Percentiles rank a stretch among this genome's conserved stretches.
These are phyloP conservation scores for Conopomorpha cramerella DNA, from an alignment of 1,140 invertebrate genomes.

Conservation along the genomic window DNA sequence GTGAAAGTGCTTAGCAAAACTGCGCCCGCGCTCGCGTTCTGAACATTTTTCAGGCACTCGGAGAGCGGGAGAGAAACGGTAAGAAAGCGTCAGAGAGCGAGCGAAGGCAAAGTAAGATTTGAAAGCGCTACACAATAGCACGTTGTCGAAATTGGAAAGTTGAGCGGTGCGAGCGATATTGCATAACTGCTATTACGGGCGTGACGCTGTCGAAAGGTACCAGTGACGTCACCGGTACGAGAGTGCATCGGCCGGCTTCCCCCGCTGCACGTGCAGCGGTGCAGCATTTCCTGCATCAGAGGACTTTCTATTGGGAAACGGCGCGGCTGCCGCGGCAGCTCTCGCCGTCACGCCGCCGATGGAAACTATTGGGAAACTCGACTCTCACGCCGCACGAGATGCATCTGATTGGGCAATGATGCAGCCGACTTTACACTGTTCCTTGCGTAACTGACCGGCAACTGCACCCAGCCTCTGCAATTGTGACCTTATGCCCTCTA, in stretches of 20 bases:
- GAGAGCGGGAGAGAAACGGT: conserved; percentile 38
- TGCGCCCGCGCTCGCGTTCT: conserved; percentile 32
- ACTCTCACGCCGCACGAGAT: conserved; percentile 42
- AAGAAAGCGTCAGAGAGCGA: conserved; percentile 44
- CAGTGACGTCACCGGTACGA: conserved; percentile 48
- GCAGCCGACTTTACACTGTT: conserved; percentile 25
- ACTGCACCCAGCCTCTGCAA: not conserved
- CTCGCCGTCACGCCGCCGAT: conserved; percentile 21
- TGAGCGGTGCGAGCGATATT: conserved; percentile 46
- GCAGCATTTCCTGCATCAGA: conserved; percentile 44
- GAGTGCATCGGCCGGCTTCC: conserved; percentile 53
- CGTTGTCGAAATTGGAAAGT: conserved; percentile 61
- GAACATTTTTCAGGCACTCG: conserved; percentile 43
- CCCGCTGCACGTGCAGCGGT: conserved; percentile 18
- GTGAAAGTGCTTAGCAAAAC: conserved; percentile 45
- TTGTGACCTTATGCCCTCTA: no score
- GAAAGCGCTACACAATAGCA: conserved; percentile 57
- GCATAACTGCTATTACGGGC: conserved; percentile 52
- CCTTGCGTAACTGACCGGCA: conserved; percentile 26
- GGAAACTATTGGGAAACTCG: conserved; percentile 37
- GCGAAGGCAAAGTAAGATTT: conserved; percentile 51
- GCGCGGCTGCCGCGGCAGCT: conserved; percentile 17
- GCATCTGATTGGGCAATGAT: conserved; percentile 46
- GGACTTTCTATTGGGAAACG: conserved; percentile 58
- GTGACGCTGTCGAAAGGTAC: conserved; percentile 56